These are phyloP conservation scores for Amblyjoppa fuscipennis DNA, from an alignment of 2,888 invertebrate species.

Conservation along the genomic window DNA sequence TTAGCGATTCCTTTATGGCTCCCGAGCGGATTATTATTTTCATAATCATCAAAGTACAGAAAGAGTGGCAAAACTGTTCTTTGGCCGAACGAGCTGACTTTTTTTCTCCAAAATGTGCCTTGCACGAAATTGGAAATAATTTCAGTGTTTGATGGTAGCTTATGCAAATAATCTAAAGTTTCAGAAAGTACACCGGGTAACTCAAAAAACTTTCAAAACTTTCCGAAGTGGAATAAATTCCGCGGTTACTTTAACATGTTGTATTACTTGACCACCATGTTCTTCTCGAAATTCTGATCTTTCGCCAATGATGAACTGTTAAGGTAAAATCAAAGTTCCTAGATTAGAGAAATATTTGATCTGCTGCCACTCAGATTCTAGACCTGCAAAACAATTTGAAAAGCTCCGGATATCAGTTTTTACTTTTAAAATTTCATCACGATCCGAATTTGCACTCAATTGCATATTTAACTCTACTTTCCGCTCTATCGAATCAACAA, in stretches of 20 bases:
- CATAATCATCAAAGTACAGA: conserved; percentile 68
- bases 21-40: conserved; percentile 67
- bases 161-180: background rate
- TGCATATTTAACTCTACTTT: background rate
- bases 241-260: conserved; percentile 3
- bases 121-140: conserved; percentile 37
- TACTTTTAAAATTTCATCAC: background rate
- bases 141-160: background rate
- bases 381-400: background rate
- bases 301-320: conserved; percentile 42
- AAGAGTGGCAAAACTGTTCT: conserved; percentile 60
- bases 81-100: conserved; percentile 32
- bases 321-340: conserved; percentile 4
- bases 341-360: conserved; percentile 12
- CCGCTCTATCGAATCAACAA: background rate
- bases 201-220: background rate
- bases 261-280: background rate
- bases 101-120: conserved; percentile 37
- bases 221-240: conserved; percentile 10
- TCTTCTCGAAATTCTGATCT: conserved; percentile 23
- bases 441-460: background rate
- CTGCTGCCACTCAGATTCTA: conserved; percentile 7
- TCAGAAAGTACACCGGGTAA: conserved; percentile 7
- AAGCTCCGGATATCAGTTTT: background rate
- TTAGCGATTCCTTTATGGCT: conserved; percentile 65